Evolutionary conservation across 2,888 invertebrate genomes (phyloP).

Genomic region (Boloria selene): DNA sequence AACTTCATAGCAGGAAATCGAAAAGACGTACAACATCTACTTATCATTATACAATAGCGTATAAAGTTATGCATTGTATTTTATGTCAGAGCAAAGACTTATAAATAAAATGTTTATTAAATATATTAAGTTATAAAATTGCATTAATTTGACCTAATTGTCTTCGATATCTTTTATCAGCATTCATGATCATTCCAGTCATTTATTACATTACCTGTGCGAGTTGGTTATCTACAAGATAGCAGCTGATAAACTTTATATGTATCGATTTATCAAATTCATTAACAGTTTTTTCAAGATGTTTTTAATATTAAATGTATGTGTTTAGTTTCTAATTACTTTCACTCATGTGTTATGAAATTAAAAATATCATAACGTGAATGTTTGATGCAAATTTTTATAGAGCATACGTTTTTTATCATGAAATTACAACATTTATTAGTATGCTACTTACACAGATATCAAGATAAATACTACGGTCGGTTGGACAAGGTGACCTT

Average conservation of each 20-base stretch:
- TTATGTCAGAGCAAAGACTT: neutral
- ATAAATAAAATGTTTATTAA: neutral
- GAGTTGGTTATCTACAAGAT: conserved; percentile 59
- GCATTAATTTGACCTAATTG: conserved; percentile 71
- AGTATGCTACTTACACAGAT: conserved; percentile 42
- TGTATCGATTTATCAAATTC: conserved; percentile 17
- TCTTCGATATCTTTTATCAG: conserved; percentile 67
- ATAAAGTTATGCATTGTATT: no score
- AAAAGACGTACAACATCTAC: conserved; percentile 35
- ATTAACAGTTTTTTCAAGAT: conserved; percentile 12
- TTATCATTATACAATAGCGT: neutral
- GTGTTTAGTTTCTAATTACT: no score
- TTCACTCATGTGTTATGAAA: no score
- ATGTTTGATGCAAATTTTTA: no score
- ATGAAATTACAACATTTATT: conserved; percentile 38
- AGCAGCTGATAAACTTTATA: conserved; percentile 12
- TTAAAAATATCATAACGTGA: no score
- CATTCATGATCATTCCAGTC: conserved; percentile 32
- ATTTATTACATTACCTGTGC: conserved; percentile 59
- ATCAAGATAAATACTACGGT: conserved; percentile 55
- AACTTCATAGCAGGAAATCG: conserved; percentile 46
- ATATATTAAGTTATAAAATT: conserved; percentile 31
- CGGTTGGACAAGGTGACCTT: conserved; percentile 77
- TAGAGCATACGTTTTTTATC: conserved; percentile 1
- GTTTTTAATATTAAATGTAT: neutral